These are phyloP conservation scores for Hirtodrosophila alboralis DNA, from an alignment of 2,888 invertebrate species.

Conservation along the genomic window DNA sequence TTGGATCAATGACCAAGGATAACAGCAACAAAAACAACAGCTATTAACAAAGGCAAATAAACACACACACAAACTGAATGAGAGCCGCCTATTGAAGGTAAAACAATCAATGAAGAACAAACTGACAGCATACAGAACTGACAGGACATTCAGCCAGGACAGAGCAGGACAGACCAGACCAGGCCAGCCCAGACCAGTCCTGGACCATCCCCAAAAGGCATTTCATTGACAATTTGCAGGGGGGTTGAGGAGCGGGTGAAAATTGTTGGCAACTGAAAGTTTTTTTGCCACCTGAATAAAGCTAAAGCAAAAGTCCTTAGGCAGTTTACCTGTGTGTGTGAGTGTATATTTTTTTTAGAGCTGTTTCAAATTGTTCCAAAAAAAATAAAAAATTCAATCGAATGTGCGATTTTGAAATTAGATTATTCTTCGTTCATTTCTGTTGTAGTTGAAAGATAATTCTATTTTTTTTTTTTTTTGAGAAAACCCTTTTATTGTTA, in stretches of 20 bases:
- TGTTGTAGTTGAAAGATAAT: no score
- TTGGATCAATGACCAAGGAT: constrained; percentile 49
- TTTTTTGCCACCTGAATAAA: constrained; percentile 42
- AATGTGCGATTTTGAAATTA: no score
- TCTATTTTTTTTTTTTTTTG: no score
- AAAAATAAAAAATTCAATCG: no score
- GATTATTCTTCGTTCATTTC: no score
- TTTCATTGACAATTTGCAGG: constrained; percentile 47
- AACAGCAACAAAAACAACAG: constrained; percentile 18
- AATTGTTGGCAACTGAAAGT: constrained; percentile 7
- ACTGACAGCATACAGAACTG: constrained; percentile 16
- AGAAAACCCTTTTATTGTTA: no score
- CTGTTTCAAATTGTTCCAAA: no score
- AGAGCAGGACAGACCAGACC: constrained; percentile 3
- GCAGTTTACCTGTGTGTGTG: background rate
- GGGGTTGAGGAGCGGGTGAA: no score
- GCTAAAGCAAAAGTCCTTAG: constrained; percentile 20
- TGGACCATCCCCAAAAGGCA: constrained; percentile 11
- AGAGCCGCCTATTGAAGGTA: constrained; percentile 20
- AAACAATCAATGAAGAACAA: constrained; percentile 56
- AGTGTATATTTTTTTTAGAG: no score
- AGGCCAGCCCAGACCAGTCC: constrained; percentile 3
- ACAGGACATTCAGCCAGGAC: constrained; percentile 1
- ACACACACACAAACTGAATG: constrained; percentile 8
- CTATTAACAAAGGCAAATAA: constrained; percentile 31